A percentile compares a stretch with the other conserved stretches of the same genome.
Conservation (phyloP, 1,140 invertebrate genomes). For the Melitaea cinxia region DNA sequence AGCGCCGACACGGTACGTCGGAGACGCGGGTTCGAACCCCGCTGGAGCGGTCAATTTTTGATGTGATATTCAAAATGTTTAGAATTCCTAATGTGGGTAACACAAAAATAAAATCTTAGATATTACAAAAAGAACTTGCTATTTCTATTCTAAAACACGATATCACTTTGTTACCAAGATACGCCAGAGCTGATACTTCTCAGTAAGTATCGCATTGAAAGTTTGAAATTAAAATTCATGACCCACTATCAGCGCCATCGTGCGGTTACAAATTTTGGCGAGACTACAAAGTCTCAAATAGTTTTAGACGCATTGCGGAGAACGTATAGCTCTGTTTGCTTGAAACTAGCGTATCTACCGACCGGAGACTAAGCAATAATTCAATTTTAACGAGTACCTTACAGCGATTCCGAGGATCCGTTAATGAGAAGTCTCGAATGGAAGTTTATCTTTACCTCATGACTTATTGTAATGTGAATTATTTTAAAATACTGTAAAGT, state of each 20-base stretch:
- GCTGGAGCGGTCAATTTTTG: too few species aligned
- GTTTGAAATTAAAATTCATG: constrained; percentile 19
- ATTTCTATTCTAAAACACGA: too few species aligned
- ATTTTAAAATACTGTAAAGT: too few species aligned
- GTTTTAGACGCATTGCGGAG: constrained; percentile 32
- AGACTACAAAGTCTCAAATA: constrained; percentile 26
- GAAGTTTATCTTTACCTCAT: neutral
- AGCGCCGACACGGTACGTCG: too few species aligned
- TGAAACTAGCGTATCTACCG: constrained; percentile 11
- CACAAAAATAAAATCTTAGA: too few species aligned
- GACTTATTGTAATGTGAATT: too few species aligned
- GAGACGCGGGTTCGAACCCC: too few species aligned
- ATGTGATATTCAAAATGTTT: too few species aligned
- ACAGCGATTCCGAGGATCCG: neutral
- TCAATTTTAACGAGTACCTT: constrained; percentile 2
- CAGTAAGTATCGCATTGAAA: neutral
- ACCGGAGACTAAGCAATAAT: constrained; percentile 6
- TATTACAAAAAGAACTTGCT: too few species aligned
- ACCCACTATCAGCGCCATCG: constrained; percentile 4
- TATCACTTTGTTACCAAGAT: neutral
- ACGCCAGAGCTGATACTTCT: too few species aligned
- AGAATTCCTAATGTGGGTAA: too few species aligned
- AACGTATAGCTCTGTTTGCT: constrained; percentile 18
- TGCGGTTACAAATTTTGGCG: constrained; percentile 22
- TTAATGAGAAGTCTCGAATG: neutral